Conservation (phyloP, 2,797 vertebrate genomes). For the Muscicapa striata region DNA sequence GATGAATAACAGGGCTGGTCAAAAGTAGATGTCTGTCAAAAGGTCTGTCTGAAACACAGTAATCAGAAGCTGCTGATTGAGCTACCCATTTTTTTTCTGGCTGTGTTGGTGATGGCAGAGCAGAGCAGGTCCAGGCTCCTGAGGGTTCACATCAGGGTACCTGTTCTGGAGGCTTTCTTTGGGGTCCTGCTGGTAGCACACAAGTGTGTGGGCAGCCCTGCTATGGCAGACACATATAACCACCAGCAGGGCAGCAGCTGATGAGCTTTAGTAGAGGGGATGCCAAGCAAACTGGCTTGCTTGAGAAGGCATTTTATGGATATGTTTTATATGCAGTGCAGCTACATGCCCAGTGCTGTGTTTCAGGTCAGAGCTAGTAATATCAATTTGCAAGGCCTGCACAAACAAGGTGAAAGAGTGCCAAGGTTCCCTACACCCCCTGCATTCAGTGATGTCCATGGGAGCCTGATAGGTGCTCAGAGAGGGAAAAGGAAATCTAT, state of each 20-base stretch:
- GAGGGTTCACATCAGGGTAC: accelerated
- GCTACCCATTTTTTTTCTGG: background rate
- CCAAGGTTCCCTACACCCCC: background rate
- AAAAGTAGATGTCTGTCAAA: background rate
- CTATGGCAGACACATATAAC: background rate
- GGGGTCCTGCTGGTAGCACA: background rate
- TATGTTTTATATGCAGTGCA: too few species aligned
- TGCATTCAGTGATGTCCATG: accelerated
- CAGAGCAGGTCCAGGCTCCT: background rate
- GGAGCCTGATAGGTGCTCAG: background rate
- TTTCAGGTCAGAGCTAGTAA: background rate
- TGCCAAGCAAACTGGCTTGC: background rate
- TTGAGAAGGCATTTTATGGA: too few species aligned
- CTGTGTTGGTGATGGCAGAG: background rate
- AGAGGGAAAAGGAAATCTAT: background rate
- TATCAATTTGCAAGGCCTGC: background rate
- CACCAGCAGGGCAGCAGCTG: background rate
- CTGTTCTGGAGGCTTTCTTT: background rate
- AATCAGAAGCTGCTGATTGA: background rate
- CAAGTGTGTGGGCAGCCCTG: background rate
- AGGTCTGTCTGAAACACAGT: background rate
- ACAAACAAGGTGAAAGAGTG: background rate
- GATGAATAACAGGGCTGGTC: background rate
- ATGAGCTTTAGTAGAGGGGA: background rate
- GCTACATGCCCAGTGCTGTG: background rate